Base-by-base conservation (phyloP, 2,797 vertebrate genomes). In the Schizothorax lantsangensis region DNA sequence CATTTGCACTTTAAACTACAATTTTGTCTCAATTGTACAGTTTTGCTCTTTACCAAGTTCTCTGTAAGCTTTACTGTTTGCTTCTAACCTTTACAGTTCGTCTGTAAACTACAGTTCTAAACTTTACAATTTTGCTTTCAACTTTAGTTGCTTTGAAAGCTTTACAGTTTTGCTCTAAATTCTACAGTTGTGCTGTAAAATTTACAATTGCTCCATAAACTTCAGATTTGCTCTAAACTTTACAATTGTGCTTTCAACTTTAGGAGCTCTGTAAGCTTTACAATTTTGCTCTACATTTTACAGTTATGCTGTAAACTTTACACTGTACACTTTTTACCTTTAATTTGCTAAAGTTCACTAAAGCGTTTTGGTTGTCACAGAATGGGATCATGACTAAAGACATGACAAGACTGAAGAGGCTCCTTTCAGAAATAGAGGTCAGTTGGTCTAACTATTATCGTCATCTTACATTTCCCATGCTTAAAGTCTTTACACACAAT, bases 361-460 rank as follows among this genome's bases (percentile, higher is more conserved):
- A 82, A 57, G 45, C 21, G 0, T 64, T 71, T 54, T 85, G 47
- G 0, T 83, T 88, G 17, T 83, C 81, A 71, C 89, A 99, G 98
- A 99, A 99, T 91, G 98, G 98, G 84, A 98, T 99, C 92, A 96
- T 99, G 91, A 96, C 97, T 90, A 99, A 98, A 95, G 98, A 99
- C 95, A 95, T 99, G 94, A 97, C 96, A 86, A 96, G 97, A 93
- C 94, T 99, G 92, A 99, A 98, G 97, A 97, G 96, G 91, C 97
- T 99, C 90, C 97, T 99, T 90, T 95, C 97, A 91, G 97, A 99
- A 96, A 97, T 98, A 75, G 97, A 99, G 97, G 98, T 99, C 95
- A 95, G 95, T 90, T 84, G 40, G 79, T 66, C 66, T 88, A 80
- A 49, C 5, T 85, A 45, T 75, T 5, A 19, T n/a, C 23, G 4